phyloP scores from a whole-genome alignment of 2,797 vertebrate genomes.

The Gymnoscopelus braueri region DNA sequence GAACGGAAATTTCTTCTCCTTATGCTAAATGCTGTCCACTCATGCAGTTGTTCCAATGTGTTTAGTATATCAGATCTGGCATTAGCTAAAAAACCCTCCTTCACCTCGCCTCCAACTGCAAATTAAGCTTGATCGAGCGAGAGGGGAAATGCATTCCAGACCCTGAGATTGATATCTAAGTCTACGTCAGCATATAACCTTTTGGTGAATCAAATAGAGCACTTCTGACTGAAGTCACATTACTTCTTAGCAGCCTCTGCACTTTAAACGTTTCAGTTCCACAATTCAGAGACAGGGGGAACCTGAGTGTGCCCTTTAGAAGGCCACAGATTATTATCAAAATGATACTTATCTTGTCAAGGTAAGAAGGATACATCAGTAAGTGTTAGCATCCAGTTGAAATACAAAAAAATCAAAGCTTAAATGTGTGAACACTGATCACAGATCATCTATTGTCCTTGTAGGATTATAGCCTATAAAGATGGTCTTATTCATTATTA shows the following conservation, averaged over 20 bases:
- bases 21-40: conserved; percentile 7
- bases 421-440: conserved; percentile 5
- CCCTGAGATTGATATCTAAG: conserved; percentile 65
- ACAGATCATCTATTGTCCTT: conserved; percentile 33
- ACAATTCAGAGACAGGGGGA: conserved; percentile 66
- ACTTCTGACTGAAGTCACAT: conserved; percentile 65
- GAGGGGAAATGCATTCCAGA: conserved; percentile 73
- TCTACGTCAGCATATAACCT: conserved; percentile 53
- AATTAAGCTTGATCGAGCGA: conserved; percentile 64
- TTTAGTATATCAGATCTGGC: conserved; percentile 75
- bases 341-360: conserved; percentile 47
- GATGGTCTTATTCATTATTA: background rate
- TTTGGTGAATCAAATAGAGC: conserved; percentile 61
- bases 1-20: conserved; percentile 41
- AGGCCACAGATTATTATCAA: conserved; percentile 62
- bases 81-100: conserved; percentile 44
- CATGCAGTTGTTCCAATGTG: conserved; percentile 22
- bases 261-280: conserved; percentile 51
- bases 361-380: conserved; percentile 51
- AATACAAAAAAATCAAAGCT: conserved; percentile 38
- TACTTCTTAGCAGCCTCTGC: conserved; percentile 43
- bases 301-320: conserved; percentile 57
- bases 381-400: conserved; percentile 40
- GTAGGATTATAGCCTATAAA: conserved; percentile 8
- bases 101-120: conserved; percentile 48